A percentile compares a stretch with the other conserved stretches of the same genome.
Conservation (phyloP, 1,140 invertebrate species). For the Venturia canescens region DNA sequence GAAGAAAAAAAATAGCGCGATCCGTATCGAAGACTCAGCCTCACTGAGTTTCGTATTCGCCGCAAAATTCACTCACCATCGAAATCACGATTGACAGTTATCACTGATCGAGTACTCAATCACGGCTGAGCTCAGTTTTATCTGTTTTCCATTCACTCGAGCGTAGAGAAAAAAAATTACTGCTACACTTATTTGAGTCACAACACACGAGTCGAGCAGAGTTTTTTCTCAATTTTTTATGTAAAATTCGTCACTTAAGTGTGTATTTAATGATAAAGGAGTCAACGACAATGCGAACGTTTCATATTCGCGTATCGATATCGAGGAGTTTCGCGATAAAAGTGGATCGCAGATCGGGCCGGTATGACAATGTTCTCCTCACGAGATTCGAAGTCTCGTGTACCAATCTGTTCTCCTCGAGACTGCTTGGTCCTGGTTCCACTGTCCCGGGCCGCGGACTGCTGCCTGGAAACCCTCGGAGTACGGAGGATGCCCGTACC, state of each 20-base stretch:
- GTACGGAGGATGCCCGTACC: conserved; percentile 68
- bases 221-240: not conserved
- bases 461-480: conserved; percentile 72
- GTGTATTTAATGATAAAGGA: no score
- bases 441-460: conserved; percentile 73
- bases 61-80: not conserved
- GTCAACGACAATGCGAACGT: not conserved
- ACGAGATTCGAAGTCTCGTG: not conserved
- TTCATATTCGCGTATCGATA: not conserved
- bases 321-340: not conserved
- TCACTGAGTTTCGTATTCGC: not conserved
- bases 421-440: conserved; percentile 60
- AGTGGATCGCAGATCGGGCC: not conserved
- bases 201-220: not conserved
- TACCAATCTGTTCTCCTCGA: conserved; percentile 5
- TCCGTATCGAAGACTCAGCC: not conserved
- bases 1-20: not conserved
- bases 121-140: no score
- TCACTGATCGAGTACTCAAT: not conserved
- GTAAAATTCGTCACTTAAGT: no score
- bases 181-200: not conserved
- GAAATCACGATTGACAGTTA: not conserved
- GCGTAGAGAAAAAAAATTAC: not conserved
- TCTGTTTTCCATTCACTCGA: no score
- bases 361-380: no score